Conservation (phyloP, 1,140 invertebrate genomes). For the Drosophila elegans region DNA sequence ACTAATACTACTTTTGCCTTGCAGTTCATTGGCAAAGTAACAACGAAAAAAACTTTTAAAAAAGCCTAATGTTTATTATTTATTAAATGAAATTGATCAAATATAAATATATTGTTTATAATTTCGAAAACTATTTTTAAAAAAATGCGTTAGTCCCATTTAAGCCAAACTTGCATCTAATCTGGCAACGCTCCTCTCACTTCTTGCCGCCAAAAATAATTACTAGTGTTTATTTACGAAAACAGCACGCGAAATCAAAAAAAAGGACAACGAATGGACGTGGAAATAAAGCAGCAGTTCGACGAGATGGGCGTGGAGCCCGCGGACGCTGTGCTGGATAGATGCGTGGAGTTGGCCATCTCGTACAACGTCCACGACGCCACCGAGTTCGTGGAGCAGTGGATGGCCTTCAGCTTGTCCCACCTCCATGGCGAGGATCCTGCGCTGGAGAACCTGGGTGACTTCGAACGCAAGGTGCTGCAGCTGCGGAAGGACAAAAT, state of each 20-base stretch:
- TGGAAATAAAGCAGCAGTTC: slow-evolving; percentile 76
- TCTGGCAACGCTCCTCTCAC: neutral
- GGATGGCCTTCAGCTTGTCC: slow-evolving; percentile 88
- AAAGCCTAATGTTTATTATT: no score
- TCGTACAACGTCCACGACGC: slow-evolving; percentile 87
- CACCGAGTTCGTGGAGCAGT: slow-evolving; percentile 88
- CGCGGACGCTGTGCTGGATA: slow-evolving; percentile 56
- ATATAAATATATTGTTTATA: no score
- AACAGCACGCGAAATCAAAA: neutral
- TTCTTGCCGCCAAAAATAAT: slow-evolving; percentile 63
- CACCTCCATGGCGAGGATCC: slow-evolving; percentile 87
- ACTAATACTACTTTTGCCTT: no score
- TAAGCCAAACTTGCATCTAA: neutral
- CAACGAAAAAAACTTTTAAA: no score
- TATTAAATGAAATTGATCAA: no score
- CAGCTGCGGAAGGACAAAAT: slow-evolving; percentile 85
- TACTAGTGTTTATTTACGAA: slow-evolving; percentile 41
- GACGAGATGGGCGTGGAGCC: slow-evolving; percentile 81
- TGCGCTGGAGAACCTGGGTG: slow-evolving; percentile 86
- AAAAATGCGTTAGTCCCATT: neutral
- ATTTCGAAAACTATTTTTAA: neutral
- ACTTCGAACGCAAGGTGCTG: slow-evolving; percentile 88
- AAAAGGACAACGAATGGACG: slow-evolving; percentile 55
- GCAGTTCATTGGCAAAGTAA: no score
- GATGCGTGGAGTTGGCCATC: slow-evolving; percentile 86